Conservation (phyloP, 37 sponge, comb jelly and placozoan species). For the Hormiphora californensis region DNA sequence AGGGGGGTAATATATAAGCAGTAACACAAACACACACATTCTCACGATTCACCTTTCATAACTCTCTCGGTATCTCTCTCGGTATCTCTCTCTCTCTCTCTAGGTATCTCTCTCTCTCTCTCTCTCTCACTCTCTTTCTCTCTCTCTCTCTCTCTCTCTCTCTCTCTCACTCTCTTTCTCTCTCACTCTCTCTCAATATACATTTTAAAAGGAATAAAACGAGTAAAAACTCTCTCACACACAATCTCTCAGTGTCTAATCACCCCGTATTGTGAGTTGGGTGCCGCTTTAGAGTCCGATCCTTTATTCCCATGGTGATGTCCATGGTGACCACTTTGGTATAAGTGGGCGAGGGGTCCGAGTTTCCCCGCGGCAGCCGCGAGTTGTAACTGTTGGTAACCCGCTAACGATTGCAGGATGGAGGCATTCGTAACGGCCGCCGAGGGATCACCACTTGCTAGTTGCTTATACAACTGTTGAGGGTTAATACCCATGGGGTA, state of each 20-base stretch:
- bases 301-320: too few relatives aligned
- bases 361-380: slow-evolving; percentile 44
- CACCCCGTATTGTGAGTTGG: slow-evolving; percentile 49
- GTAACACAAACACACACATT: too few relatives aligned
- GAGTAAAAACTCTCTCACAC: slow-evolving; percentile 35
- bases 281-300: slow-evolving; percentile 20
- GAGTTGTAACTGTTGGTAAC: slow-evolving; percentile 41
- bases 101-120: neutral
- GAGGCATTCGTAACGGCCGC: neutral
- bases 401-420: slow-evolving; percentile 39
- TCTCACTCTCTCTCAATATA: neutral
- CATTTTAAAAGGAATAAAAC: slow-evolving; percentile 51
- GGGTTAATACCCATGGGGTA: slow-evolving; percentile 46
- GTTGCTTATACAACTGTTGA: slow-evolving; percentile 37
- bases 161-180: neutral
- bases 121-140: neutral
- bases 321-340: too few relatives aligned
- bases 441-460: neutral
- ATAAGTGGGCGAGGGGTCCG: slow-evolving; percentile 23
- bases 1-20: too few relatives aligned
- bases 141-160: neutral
- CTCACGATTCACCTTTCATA: neutral
- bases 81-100: neutral
- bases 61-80: neutral
- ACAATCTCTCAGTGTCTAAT: slow-evolving; percentile 47